phyloP scores from a whole-genome alignment of 2,797 vertebrate genomes.

The Catharus ustulatus region DNA sequence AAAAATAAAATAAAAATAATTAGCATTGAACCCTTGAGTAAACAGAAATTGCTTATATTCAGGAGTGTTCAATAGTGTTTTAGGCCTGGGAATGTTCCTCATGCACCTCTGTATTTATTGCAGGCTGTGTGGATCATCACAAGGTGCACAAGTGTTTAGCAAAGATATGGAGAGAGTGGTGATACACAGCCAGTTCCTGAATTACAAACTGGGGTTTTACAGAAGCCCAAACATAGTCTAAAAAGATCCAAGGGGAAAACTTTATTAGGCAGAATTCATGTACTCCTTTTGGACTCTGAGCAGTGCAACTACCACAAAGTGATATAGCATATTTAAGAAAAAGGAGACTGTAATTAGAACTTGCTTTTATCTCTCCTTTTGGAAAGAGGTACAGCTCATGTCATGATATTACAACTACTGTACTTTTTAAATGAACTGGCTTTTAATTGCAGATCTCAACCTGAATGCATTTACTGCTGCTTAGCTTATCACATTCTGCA shows the following conservation, averaged over 20 bases:
- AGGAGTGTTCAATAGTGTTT: background rate
- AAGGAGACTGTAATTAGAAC: background rate
- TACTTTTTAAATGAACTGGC: background rate
- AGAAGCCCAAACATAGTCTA: background rate
- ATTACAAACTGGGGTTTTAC: background rate
- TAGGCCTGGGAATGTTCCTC: background rate
- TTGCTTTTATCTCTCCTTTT: background rate
- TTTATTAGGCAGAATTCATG: background rate
- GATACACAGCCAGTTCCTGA: background rate
- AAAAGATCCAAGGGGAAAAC: background rate
- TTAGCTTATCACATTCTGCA: background rate
- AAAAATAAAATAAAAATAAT: background rate
- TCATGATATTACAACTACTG: background rate
- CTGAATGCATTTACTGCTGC: background rate
- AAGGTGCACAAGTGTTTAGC: background rate
- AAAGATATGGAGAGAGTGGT: background rate
- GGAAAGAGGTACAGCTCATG: background rate
- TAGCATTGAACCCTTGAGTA: background rate
- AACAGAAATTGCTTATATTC: background rate
- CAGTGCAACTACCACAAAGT: background rate
- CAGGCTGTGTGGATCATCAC: background rate
- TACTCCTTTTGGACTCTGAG: background rate
- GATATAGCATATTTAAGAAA: background rate
- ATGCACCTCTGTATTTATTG: background rate
- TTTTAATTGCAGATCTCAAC: background rate